These are phyloP conservation scores for Sorex araneus DNA, from an alignment of 2,113 vertebrate species.

Conservation along the genomic window DNA sequence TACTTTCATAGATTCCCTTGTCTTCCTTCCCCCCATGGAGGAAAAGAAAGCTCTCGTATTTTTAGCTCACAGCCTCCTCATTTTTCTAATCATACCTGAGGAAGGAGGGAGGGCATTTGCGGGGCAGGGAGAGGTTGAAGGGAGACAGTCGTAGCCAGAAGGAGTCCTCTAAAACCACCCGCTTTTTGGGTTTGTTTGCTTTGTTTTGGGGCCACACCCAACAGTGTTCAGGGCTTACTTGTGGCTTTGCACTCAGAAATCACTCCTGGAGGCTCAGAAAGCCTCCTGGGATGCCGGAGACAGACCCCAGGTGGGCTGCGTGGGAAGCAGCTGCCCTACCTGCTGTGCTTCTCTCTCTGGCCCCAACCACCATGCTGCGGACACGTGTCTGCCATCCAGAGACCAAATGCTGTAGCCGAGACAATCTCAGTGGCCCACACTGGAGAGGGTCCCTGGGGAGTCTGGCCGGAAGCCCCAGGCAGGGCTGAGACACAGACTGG, in stretches of 20 bases:
- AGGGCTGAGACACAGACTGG: not conserved
- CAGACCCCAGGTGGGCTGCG: too few species aligned
- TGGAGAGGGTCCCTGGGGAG: not conserved
- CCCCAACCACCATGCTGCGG: not conserved
- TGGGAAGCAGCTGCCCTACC: too few species aligned
- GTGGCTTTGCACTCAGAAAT: too few species aligned
- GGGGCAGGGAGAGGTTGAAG: not conserved
- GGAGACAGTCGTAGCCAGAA: not conserved
- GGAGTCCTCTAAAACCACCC: not conserved
- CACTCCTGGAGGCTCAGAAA: too few species aligned
- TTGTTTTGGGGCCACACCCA: too few species aligned
- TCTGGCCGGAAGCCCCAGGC: not conserved
- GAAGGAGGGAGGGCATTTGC: constrained; percentile 47
- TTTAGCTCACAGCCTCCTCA: constrained; percentile 65
- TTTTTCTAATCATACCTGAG: constrained; percentile 69
- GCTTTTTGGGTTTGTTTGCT: too few species aligned
- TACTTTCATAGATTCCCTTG: constrained; percentile 80
- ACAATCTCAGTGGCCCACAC: not conserved
- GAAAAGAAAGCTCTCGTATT: constrained; percentile 62
- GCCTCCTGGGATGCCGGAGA: too few species aligned
- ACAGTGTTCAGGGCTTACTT: too few species aligned
- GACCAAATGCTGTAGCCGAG: not conserved
- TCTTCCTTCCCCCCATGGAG: constrained; percentile 50
- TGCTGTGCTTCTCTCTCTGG: too few species aligned
- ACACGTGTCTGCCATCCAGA: not conserved